These are phyloP conservation scores for Anarhynchus alexandrinus DNA, from an alignment of 2,113 vertebrate genomes.

Conservation along the genomic window DNA sequence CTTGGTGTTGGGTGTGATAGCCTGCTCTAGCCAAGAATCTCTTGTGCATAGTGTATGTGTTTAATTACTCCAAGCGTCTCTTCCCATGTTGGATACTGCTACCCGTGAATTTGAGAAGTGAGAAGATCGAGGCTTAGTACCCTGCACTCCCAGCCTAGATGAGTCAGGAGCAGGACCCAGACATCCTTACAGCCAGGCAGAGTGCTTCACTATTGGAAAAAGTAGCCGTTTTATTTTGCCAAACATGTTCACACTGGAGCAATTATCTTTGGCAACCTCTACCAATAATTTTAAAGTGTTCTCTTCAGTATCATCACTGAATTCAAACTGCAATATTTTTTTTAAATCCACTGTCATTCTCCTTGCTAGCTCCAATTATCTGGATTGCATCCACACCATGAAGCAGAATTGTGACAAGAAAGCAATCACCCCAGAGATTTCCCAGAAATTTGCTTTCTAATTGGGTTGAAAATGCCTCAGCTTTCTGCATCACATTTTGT, in stretches of 20 bases:
- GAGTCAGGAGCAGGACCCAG: not conserved
- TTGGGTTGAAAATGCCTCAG: constrained; percentile 27
- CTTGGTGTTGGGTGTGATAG: not conserved
- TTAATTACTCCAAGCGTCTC: not conserved
- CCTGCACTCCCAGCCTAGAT: rapidly evolving
- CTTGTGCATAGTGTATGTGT: rapidly evolving
- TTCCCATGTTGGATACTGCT: not conserved
- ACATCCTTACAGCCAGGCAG: not conserved
- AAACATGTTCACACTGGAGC: not conserved
- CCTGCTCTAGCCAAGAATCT: not conserved
- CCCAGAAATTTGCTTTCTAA: constrained; percentile 42
- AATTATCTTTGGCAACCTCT: constrained; percentile 7
- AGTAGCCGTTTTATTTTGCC: not conserved
- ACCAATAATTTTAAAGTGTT: constrained; percentile 19
- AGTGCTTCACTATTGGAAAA: not conserved
- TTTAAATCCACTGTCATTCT: not conserved
- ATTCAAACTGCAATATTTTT: not conserved
- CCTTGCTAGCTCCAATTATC: constrained; percentile 16
- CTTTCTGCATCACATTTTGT: not conserved
- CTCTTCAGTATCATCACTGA: not conserved
- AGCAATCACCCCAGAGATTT: constrained; percentile 22
- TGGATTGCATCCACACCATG: constrained; percentile 14
- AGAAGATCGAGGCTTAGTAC: not conserved
- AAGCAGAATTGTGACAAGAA: constrained; percentile 37
- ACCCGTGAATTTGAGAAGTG: not conserved